Evolutionary conservation across 2,113 vertebrate genomes (phyloP).

Genomic region (Phasianus colchicus): DNA sequence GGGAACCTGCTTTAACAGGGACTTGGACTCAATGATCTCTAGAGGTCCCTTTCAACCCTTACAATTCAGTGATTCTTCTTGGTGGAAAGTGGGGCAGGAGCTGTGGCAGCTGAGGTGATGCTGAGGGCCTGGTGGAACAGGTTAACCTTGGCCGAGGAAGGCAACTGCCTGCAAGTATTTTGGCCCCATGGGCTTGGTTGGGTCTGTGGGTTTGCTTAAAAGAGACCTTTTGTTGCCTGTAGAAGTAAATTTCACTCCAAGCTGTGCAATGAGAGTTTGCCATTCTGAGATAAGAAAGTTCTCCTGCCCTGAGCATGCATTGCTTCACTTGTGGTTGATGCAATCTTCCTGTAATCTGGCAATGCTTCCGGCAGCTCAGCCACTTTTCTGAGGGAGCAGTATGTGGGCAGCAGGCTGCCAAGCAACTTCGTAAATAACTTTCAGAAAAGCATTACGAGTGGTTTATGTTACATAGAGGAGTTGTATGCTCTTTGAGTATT

Average conservation of each 20-base stretch:
- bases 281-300: neutral
- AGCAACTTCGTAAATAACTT: neutral
- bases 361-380: neutral
- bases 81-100: no score
- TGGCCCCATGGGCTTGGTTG: accelerated
- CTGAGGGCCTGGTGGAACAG: neutral
- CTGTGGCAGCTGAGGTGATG: neutral
- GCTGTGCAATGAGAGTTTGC: neutral
- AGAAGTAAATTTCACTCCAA: neutral
- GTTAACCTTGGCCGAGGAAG: accelerated
- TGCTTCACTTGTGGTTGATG: neutral
- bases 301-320: accelerated
- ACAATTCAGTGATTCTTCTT: no score
- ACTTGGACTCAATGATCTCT: no score
- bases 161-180: accelerated
- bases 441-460: neutral
- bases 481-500: neutral
- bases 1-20: no score
- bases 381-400: no score
- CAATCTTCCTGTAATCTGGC: neutral
- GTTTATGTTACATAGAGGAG: neutral
- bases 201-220: neutral
- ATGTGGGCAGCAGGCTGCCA: neutral
- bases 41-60: no score
- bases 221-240: neutral